A percentile compares a stretch with the other conserved stretches of the same genome.
phyloP scores from a whole-genome alignment of 2,797 vertebrate species.

The Gymnothorax javanicus region DNA sequence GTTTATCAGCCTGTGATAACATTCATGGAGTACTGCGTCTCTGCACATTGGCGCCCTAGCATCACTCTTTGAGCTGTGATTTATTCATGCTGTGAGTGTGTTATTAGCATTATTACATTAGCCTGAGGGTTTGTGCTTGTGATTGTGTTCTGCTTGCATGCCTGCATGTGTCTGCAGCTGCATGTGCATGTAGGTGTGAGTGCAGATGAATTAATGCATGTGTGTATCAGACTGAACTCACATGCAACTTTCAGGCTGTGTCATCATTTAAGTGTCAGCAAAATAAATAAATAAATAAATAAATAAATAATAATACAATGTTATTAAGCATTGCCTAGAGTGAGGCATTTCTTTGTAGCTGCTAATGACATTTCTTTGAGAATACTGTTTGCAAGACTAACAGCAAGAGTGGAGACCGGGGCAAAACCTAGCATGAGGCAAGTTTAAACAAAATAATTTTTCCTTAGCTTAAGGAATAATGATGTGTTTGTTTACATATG shows the following conservation, averaged over 20 bases:
- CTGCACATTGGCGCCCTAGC: slow-evolving; percentile 45
- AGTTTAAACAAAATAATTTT: too few species aligned
- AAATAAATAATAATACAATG: neutral
- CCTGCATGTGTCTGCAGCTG: neutral
- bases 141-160: neutral
- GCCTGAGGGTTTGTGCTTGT: neutral
- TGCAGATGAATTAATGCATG: neutral
- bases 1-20: slow-evolving; percentile 41
- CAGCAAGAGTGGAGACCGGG: too few species aligned
- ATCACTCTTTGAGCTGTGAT: slow-evolving; percentile 33
- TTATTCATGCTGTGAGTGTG: slow-evolving; percentile 18
- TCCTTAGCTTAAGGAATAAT: too few species aligned
- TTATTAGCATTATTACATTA: neutral
- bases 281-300: neutral
- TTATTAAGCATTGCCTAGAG: neutral
- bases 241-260: neutral
- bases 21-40: slow-evolving; percentile 48
- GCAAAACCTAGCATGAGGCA: too few species aligned
- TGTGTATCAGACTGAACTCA: neutral
- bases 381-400: too few species aligned
- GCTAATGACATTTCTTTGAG: neutral
- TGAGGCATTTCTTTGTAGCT: neutral
- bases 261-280: neutral
- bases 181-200: neutral
- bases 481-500: too few species aligned